Evolutionary conservation across 2,888 invertebrate genomes (phyloP), one percentile per base, ranked within the genome.

Genomic region (Caenorhabditis sp.): DNA sequence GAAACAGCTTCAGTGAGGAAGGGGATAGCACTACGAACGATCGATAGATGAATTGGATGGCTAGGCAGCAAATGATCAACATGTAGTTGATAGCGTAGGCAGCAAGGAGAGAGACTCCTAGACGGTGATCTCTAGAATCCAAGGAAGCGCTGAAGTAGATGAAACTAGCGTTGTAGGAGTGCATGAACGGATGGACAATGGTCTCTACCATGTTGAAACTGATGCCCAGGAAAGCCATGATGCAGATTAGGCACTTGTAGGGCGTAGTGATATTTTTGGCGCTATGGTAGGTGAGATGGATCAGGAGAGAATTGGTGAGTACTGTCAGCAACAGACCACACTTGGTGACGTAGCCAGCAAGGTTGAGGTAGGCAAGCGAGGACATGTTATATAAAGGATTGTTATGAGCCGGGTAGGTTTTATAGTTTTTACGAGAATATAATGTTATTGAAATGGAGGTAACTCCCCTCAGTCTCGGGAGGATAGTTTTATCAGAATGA

Each of bases 291-390:
- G 58, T 58, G 2, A 58, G 15, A 58, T 35, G 18, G 11, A 58
- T 58, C 18, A 58, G 58, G 5, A 32, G 20, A 1, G 18, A 28
- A n/a, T 58, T 58, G 18, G 35, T 26, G n/a, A 26, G 15, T 1
- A 55, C 15, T 5, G 55, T 55, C 8, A 28, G 28, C 24, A 22
- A 28, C 22, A 68, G 5, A 35, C 68, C 68, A 15, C 51, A 9
- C 40, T 40, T 40, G 2, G 40, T 15, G 9, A 40, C 40, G 13
- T 9, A 9, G 13, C 40, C 40, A 40, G 15, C 40, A 15, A 40
- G 11, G 40, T 40, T 40, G 8, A 40, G 15, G 40, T 40, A 40
- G 13, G 40, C 9, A 40, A 40, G 40, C 3, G 40, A 9, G 13
- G 40, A 40, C 40, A 40, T 40, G 40, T 3, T 9, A 15, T 11